Evolutionary conservation across 2,113 vertebrate species (phyloP), one percentile per base, ranked within the genome.

Genomic region (Arothron firmamentum): DNA sequence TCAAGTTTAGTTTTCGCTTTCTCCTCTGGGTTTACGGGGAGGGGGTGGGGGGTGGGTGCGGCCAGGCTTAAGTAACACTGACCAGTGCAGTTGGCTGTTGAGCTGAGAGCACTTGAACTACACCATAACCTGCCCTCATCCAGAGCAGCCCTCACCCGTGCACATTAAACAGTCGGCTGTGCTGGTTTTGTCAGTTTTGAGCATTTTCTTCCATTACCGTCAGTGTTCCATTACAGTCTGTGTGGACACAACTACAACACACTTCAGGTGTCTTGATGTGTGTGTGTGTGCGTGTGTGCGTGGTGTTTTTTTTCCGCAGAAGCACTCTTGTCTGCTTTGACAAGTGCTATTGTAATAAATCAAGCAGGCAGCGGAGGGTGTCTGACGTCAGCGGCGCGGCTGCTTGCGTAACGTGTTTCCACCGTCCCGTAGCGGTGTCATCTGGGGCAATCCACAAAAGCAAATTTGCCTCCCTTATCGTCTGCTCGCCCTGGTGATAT

Each of bases 331-430:
- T 59, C 55, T 57, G 58, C 56, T 67, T 63, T 56, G 50, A 61
- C 54, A 46, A 67, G 65, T 79, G 62, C 78, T 70, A 63, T 68
- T 73, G 67, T 74, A 85, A 85, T 86, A 73, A 84, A 81, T 88
- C 82, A 86, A 74, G 84, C 76, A 72, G 77, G 50, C 54, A 67
- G 61, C 15, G 17, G 43, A 78, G 55, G 56, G 38, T 53, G 42
- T 45, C 74, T 85, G 78, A 84, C 84, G 82, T 85, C 79, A 87
- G 73, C 46, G 10, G 71, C 53, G 42, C 14, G 10, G 63, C 67
- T 60, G 64, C 81, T 81, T 90, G 77, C 81, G 79, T 52, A 88
- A 87, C 72, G 56, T 51, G 2, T 15, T 67, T 83, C 80, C 47
- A 66, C 52, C 47, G 56, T 71, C 70, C 61, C 59, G 64, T 70